These are phyloP conservation scores for Drosophila busckii DNA, from an alignment of 1,140 invertebrate genomes.

Conservation along the genomic window DNA sequence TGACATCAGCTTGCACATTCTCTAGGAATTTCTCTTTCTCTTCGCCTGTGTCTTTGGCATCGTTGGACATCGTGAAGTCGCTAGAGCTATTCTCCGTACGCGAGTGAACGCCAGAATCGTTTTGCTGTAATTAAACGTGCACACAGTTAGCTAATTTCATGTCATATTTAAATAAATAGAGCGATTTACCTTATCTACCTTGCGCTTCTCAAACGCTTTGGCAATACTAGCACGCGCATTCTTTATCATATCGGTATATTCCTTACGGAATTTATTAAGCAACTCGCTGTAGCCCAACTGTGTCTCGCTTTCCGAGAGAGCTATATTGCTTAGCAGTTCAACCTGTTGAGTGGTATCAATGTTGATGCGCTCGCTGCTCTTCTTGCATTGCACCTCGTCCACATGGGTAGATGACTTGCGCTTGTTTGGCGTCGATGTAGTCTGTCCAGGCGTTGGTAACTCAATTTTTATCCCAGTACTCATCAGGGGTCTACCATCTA, in stretches of 20 bases:
- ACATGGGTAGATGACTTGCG: constrained; percentile 54
- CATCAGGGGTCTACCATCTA: too few relatives aligned
- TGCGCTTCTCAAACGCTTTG: constrained; percentile 34
- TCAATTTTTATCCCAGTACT: too few relatives aligned
- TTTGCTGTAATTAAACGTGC: constrained; percentile 20
- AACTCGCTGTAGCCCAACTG: constrained; percentile 15
- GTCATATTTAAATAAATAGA: background rate
- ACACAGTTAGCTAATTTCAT: background rate
- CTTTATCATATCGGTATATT: constrained; percentile 31
- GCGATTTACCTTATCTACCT: constrained; percentile 24
- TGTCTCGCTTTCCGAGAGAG: constrained; percentile 10
- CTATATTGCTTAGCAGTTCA: constrained; percentile 1
- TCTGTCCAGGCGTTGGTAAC: background rate
- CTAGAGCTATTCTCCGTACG: constrained; percentile 57
- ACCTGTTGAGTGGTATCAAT: constrained; percentile 12
- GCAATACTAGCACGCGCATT: constrained; percentile 28
- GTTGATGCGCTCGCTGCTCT: constrained; percentile 25
- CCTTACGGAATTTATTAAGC: constrained; percentile 26
- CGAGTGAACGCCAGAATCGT: constrained; percentile 72
- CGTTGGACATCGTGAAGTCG: constrained; percentile 20
- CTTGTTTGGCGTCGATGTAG: constrained; percentile 50
- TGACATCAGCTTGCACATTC: constrained; percentile 24
- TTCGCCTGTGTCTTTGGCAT: constrained; percentile 23
- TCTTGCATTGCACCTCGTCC: constrained; percentile 55
- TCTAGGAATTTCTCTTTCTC: constrained; percentile 2